phyloP scores from a whole-genome alignment of 2,113 vertebrate species.

The Petroica traversi region DNA sequence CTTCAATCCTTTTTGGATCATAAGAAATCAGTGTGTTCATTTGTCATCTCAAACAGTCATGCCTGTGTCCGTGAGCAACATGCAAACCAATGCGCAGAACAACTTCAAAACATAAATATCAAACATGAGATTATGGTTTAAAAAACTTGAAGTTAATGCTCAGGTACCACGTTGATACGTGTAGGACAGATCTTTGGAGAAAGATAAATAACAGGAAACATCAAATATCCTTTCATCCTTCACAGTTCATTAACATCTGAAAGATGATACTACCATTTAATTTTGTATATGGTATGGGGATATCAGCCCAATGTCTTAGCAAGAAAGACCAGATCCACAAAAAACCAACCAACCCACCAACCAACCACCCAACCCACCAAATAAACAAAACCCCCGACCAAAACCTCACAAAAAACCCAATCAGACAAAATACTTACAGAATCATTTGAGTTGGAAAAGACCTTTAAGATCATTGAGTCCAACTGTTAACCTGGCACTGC shows the following conservation, averaged over 20 bases:
- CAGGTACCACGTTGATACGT: background rate
- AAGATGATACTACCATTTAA: background rate
- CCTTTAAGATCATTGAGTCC: background rate
- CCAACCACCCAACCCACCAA: background rate
- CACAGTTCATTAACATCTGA: background rate
- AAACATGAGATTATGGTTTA: background rate
- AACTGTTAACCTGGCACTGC: accelerated
- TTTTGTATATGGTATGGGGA: background rate
- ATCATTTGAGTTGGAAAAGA: background rate
- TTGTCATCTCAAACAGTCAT: background rate
- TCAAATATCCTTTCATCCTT: constrained; percentile 18
- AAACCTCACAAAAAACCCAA: background rate
- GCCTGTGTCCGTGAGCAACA: background rate
- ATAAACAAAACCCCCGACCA: too few relatives aligned
- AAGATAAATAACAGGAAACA: background rate
- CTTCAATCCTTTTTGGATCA: background rate
- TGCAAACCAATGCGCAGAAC: background rate
- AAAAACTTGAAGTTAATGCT: background rate
- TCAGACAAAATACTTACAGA: background rate
- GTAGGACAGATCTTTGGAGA: background rate
- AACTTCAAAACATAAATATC: background rate
- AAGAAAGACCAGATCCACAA: background rate
- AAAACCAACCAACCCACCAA: background rate
- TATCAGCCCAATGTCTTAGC: background rate
- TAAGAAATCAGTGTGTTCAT: background rate